A percentile compares a stretch with the other conserved stretches of the same genome.
phyloP scores from a whole-genome alignment of 2,797 vertebrate genomes.

The Oceanodroma leucorhoa region DNA sequence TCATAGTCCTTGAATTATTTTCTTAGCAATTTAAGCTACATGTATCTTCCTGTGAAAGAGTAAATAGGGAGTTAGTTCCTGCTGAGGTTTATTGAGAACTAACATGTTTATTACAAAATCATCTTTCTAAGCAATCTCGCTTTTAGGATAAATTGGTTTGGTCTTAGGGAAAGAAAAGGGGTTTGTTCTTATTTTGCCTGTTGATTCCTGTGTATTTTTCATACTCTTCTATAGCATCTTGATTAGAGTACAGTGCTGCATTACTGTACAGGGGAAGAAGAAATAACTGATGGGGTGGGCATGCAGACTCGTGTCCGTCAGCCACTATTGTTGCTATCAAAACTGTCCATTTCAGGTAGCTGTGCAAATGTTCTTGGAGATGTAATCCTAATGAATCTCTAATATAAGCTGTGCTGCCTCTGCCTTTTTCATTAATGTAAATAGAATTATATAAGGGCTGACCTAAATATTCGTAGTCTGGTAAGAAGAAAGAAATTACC shows the following conservation, averaged over 20 bases:
- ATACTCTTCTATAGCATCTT: neutral
- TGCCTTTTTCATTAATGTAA: neutral
- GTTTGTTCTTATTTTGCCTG: neutral
- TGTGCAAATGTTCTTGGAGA: no score
- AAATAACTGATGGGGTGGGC: neutral
- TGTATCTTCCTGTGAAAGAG: neutral
- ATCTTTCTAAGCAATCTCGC: neutral
- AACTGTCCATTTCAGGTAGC: neutral
- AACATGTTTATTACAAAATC: neutral
- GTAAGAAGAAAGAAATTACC: neutral
- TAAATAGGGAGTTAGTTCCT: neutral
- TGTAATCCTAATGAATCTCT: neutral
- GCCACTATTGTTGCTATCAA: neutral
- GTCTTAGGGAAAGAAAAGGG: neutral
- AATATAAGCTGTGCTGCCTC: neutral
- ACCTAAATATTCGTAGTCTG: neutral
- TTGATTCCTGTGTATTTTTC: neutral
- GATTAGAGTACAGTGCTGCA: neutral
- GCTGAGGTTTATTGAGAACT: neutral
- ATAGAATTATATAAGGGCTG: neutral
- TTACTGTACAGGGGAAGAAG: neutral
- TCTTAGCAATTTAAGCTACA: neutral
- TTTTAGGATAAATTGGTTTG: neutral
- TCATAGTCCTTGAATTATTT: neutral
- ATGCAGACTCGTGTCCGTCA: neutral